These are phyloP conservation scores for Colletes gigas DNA, from an alignment of 1,140 invertebrate species.

Conservation along the genomic window DNA sequence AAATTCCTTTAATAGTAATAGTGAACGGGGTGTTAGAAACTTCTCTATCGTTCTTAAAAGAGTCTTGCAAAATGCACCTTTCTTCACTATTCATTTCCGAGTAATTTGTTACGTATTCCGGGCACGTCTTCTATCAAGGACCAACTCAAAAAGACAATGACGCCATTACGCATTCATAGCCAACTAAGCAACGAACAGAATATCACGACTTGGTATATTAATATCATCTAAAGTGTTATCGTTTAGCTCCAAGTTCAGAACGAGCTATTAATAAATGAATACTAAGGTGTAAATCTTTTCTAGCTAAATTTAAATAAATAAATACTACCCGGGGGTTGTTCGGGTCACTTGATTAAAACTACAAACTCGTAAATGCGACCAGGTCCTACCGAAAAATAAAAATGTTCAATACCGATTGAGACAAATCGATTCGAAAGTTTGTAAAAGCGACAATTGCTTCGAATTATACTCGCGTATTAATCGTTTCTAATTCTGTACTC, in stretches of 20 bases:
- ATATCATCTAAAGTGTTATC: background rate
- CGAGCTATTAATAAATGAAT: background rate
- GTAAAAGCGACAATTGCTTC: background rate
- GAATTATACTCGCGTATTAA: no score
- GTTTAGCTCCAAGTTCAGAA: background rate
- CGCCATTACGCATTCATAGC: slow-evolving; percentile 54
- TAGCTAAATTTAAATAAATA: no score
- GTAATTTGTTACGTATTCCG: slow-evolving; percentile 32
- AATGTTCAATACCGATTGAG: no score
- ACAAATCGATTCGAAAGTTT: background rate
- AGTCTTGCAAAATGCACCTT: slow-evolving; percentile 2
- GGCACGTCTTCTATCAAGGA: slow-evolving; percentile 29
- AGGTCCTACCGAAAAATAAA: no score
- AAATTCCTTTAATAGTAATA: no score
- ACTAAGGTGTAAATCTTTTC: no score
- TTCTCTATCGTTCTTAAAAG: background rate
- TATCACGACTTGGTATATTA: slow-evolving; percentile 13
- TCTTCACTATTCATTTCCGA: slow-evolving; percentile 17
- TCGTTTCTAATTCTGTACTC: no score
- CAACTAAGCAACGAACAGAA: slow-evolving; percentile 9
- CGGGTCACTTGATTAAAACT: no score
- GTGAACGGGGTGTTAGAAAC: background rate
- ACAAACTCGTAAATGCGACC: no score
- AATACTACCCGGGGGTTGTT: no score
- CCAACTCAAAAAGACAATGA: slow-evolving; percentile 59